Evolutionary conservation across 2,888 invertebrate genomes (phyloP), one percentile per base, ranked within the genome.

Genomic region (Diarsia brunnea): DNA sequence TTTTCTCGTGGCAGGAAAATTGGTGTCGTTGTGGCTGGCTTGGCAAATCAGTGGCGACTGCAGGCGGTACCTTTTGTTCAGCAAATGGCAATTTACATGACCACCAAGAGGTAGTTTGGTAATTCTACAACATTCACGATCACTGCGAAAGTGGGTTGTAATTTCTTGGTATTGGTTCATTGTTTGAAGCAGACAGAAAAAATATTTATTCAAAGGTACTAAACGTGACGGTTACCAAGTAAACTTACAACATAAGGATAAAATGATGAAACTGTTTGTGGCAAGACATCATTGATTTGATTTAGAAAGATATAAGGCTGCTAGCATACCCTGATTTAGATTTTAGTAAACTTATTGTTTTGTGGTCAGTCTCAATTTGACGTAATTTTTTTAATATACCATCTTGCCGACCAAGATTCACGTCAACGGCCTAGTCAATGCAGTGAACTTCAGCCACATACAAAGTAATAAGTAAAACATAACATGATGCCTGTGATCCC

Each of bases 1-100:
- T 85, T 87, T 85, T 75, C 75, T 70, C 55, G 58, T 76, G 61
- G 72, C 73, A 79, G 85, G 87, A 82, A 89, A 90, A 91, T 87
- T 86, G 88, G 85, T 88, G 84, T 84, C 86, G 86, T 82, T 86
- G 83, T 84, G 87, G 86, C 78, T 81, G 69, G 77, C 82, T 84
- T 75, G 24, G 84, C 86, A 89, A 90, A 90, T 90, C 88, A 84
- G 79, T 77, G 67, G 75, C 76, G 79, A 76, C 69, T 60, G 24
- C 55, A 68, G 12, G 43, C 43, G 24, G 78, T 77, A 79, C 78
- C 75, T 84, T 85, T 84, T 86, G 71, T 84, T 77, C 55, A 21
- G 64, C 43, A 75, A 85, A 86, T 85, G 83, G 84, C 85, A 89
- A 91, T 83, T 88, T 84, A 85, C 81, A 84, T 78, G 78, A 69